Percentiles rank a stretch among this genome's conserved stretches.
Conservation (phyloP, 2,888 invertebrate species). For the Melipona beecheii region DNA sequence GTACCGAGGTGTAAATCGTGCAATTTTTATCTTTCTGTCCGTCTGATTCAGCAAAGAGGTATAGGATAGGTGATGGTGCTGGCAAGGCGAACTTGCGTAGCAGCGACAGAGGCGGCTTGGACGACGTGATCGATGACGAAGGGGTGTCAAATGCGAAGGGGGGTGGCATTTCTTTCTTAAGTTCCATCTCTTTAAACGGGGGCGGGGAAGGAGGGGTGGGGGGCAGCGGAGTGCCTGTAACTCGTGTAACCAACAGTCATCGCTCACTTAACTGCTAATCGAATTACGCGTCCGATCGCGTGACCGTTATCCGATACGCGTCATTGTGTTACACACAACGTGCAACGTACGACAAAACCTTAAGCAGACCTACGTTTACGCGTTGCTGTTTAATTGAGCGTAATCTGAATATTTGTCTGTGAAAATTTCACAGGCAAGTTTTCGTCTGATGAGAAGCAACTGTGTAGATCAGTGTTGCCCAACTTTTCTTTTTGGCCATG, state of each 20-base stretch:
- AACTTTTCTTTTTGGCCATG: too few species aligned
- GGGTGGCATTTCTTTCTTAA: slow-evolving; percentile 55
- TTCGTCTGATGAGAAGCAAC: background rate
- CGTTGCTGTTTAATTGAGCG: background rate
- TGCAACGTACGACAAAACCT: slow-evolving; percentile 19
- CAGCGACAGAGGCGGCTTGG: slow-evolving; percentile 1
- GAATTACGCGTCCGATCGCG: slow-evolving; percentile 46
- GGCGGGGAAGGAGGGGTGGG: background rate
- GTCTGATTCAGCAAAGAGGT: too few species aligned
- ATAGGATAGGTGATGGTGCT: too few species aligned
- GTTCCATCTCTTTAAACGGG: slow-evolving; percentile 34
- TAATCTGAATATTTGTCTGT: background rate
- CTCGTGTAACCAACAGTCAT: slow-evolving; percentile 44
- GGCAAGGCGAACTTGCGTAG: background rate
- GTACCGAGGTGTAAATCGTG: too few species aligned
- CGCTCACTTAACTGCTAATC: slow-evolving; percentile 50
- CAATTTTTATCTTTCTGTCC: too few species aligned
- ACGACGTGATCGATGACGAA: slow-evolving; percentile 45
- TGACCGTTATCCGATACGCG: slow-evolving; percentile 46
- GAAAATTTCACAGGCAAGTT: background rate
- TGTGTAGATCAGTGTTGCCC: too few species aligned
- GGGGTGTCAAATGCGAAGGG: slow-evolving; percentile 24
- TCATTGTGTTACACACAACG: slow-evolving; percentile 34
- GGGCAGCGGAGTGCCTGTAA: slow-evolving; percentile 35
- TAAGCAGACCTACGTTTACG: background rate